These are phyloP conservation scores for Pandemis heparana DNA, from an alignment of 2,888 invertebrate genomes.

Conservation along the genomic window DNA sequence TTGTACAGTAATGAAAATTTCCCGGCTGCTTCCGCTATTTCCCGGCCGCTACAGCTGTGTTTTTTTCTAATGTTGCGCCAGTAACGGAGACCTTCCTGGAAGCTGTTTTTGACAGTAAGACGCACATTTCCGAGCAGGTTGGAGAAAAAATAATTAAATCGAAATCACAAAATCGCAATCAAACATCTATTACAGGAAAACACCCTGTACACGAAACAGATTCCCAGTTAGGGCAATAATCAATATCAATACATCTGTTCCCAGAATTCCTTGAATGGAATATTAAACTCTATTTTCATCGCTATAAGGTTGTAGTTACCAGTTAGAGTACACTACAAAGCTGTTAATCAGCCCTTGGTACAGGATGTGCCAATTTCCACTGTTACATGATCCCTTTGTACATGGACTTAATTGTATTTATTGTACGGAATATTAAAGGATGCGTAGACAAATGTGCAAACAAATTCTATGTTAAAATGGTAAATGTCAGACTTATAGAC, in stretches of 20 bases:
- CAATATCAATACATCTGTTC: slow-evolving; percentile 9
- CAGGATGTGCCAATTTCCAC: slow-evolving; percentile 11
- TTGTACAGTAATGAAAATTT: too few species aligned
- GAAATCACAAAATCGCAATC: background rate
- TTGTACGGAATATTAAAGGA: background rate
- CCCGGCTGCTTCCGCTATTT: too few species aligned
- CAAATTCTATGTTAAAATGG: background rate
- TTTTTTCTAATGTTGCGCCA: too few species aligned
- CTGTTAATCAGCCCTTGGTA: slow-evolving; percentile 1
- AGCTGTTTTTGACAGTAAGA: too few species aligned
- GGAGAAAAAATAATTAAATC: too few species aligned
- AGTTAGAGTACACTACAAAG: background rate
- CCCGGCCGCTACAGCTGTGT: too few species aligned
- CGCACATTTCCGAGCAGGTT: too few species aligned
- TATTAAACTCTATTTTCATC: background rate
- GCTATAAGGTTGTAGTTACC: background rate
- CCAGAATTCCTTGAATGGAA: background rate
- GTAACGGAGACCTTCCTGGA: too few species aligned
- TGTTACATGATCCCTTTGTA: slow-evolving; percentile 10
- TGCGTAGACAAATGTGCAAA: background rate
- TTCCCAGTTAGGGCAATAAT: background rate
- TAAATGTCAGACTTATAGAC: too few species aligned
- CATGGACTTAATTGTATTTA: slow-evolving; percentile 9
- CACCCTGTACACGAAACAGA: background rate
- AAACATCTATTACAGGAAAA: background rate